These are phyloP conservation scores for Sciaenops ocellatus DNA, from an alignment of 2,797 vertebrate genomes.

Conservation along the genomic window DNA sequence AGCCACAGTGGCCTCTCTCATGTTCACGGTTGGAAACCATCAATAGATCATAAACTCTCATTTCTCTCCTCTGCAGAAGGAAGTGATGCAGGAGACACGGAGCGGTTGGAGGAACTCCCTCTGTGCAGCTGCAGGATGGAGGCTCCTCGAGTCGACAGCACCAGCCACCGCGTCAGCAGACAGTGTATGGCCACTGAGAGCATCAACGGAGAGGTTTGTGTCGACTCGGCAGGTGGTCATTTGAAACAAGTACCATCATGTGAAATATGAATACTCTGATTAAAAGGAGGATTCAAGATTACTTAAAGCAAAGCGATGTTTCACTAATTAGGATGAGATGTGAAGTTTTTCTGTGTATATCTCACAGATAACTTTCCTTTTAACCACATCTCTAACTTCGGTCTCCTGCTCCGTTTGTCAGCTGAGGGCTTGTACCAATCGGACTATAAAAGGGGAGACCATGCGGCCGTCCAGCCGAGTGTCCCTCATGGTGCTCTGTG, in stretches of 20 bases:
- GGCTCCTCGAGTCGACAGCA: slow-evolving; percentile 91
- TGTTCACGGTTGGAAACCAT: neutral
- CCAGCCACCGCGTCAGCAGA: slow-evolving; percentile 83
- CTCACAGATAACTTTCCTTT: neutral
- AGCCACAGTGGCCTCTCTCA: too few species aligned
- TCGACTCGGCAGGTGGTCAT: neutral
- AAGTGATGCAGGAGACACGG: slow-evolving; percentile 90
- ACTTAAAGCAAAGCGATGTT: neutral
- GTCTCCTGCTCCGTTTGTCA: slow-evolving; percentile 56
- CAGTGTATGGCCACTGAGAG: slow-evolving; percentile 95
- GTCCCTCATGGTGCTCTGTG: slow-evolving; percentile 94
- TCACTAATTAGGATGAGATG: too few species aligned
- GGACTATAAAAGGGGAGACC: slow-evolving; percentile 91
- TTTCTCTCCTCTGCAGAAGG: slow-evolving; percentile 77
- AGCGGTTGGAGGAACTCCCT: slow-evolving; percentile 92
- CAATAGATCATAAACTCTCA: neutral
- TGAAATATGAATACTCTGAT: too few species aligned
- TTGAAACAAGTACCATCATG: neutral
- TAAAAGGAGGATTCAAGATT: too few species aligned
- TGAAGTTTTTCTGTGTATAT: neutral
- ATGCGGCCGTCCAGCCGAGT: slow-evolving; percentile 94
- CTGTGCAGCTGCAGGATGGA: slow-evolving; percentile 96
- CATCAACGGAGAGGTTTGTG: slow-evolving; percentile 90
- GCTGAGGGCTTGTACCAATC: slow-evolving; percentile 89
- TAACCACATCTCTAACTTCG: neutral